Evolutionary conservation across 2,888 invertebrate species (phyloP).

Genomic region (Eupithecia inturbata): DNA sequence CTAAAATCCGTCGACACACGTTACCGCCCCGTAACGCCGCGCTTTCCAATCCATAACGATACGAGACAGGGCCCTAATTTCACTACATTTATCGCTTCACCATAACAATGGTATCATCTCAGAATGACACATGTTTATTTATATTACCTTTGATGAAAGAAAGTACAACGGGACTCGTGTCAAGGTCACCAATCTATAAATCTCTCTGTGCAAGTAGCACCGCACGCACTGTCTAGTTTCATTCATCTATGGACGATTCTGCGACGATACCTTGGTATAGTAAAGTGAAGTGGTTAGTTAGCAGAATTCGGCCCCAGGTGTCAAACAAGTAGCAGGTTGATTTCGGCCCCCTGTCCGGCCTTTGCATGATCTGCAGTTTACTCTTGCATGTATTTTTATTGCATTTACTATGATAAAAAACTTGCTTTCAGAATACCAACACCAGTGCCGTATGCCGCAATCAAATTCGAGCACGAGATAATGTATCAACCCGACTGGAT

Average conservation of each 20-base stretch:
- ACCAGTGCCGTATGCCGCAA: slow-evolving; percentile 88
- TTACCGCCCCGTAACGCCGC: too few relatives aligned
- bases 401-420: background rate
- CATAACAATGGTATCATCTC: too few relatives aligned
- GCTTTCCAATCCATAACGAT: too few relatives aligned
- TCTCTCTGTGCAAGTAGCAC: too few relatives aligned
- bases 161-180: too few relatives aligned
- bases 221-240: too few relatives aligned
- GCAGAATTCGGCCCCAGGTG: background rate
- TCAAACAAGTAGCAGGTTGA: background rate
- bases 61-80: background rate
- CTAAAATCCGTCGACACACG: too few relatives aligned
- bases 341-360: background rate
- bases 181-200: too few relatives aligned
- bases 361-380: background rate
- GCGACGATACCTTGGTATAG: background rate
- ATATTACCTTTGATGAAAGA: too few relatives aligned
- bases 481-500: slow-evolving; percentile 85
- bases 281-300: background rate
- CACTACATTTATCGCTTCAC: too few relatives aligned
- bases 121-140: too few relatives aligned
- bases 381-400: background rate
- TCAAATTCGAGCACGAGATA: slow-evolving; percentile 90
- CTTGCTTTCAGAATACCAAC: slow-evolving; percentile 85
- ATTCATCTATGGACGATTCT: too few relatives aligned